These are phyloP conservation scores for Scylla paramamosain DNA, from an alignment of 1,140 invertebrate genomes.

Conservation along the genomic window DNA sequence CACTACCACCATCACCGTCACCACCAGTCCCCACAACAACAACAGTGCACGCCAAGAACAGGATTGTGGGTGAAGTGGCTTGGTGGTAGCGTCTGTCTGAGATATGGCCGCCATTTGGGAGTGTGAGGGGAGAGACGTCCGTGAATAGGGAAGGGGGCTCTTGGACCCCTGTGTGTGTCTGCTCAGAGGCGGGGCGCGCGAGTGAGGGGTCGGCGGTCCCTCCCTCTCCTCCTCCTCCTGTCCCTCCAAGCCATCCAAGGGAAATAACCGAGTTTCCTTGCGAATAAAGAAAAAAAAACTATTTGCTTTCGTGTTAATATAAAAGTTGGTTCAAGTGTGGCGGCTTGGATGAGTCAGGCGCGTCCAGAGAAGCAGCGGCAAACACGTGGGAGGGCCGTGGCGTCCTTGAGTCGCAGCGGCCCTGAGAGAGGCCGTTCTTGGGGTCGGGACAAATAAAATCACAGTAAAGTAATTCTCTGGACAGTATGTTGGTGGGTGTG, in stretches of 20 bases:
- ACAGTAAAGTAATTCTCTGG: slow-evolving; percentile 14
- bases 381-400: neutral
- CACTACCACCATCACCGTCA: neutral
- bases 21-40: neutral
- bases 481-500: neutral
- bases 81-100: slow-evolving; percentile 48
- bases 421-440: neutral
- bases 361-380: too few relatives aligned
- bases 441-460: slow-evolving; percentile 1
- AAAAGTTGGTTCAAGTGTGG: neutral
- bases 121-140: slow-evolving; percentile 24
- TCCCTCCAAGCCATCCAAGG: neutral
- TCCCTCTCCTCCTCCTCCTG: neutral
- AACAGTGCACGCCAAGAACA: slow-evolving; percentile 10
- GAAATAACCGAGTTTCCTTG: neutral
- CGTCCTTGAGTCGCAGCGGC: neutral
- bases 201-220: neutral
- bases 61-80: slow-evolving; percentile 52
- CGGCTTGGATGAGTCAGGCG: neutral
- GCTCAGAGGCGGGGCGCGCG: slow-evolving; percentile 28
- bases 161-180: slow-evolving; percentile 41
- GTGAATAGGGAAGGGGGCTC: slow-evolving; percentile 43
- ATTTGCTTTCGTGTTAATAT: neutral
- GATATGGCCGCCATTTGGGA: slow-evolving; percentile 67
- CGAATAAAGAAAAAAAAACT: neutral